phyloP scores from a whole-genome alignment of 2,888 invertebrate genomes.

The Belgica antarctica region DNA sequence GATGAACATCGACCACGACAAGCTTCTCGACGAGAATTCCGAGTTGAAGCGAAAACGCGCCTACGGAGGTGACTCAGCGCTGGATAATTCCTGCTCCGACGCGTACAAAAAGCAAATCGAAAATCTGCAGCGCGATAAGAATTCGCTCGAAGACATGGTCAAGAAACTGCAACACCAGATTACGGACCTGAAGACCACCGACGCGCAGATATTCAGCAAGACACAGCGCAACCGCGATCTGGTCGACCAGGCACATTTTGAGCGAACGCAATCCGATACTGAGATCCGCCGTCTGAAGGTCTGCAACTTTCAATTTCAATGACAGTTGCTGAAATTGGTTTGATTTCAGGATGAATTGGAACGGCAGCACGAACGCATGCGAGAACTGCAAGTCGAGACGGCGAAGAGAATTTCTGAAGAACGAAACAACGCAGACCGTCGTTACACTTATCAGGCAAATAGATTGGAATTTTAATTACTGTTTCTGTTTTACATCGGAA shows the following conservation, averaged over 20 bases:
- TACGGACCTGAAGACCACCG: slow-evolving; percentile 63
- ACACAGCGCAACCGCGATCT: slow-evolving; percentile 67
- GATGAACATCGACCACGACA: slow-evolving; percentile 71
- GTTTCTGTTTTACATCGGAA: background rate
- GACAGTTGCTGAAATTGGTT: background rate
- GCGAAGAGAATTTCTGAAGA: slow-evolving; percentile 69
- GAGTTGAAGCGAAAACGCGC: slow-evolving; percentile 55
- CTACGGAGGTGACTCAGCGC: slow-evolving; percentile 50
- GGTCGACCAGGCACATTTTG: slow-evolving; percentile 74
- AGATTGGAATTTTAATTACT: background rate
- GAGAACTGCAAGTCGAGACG: slow-evolving; percentile 74
- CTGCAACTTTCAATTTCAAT: background rate
- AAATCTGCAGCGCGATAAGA: slow-evolving; percentile 68
- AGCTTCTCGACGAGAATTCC: slow-evolving; percentile 67
- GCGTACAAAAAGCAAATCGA: slow-evolving; percentile 70
- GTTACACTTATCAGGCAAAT: slow-evolving; percentile 63
- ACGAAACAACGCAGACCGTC: slow-evolving; percentile 68
- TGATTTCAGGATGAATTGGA: slow-evolving; percentile 69
- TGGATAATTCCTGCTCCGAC: slow-evolving; percentile 60
- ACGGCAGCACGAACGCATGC: slow-evolving; percentile 70
- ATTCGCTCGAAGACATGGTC: slow-evolving; percentile 66
- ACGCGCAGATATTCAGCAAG: slow-evolving; percentile 62
- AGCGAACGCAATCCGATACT: slow-evolving; percentile 70
- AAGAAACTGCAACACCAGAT: slow-evolving; percentile 66
- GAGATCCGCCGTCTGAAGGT: slow-evolving; percentile 70